Evolutionary conservation across 2,888 invertebrate species (phyloP).

Genomic region (Hydrotaea cyrtoneurina): DNA sequence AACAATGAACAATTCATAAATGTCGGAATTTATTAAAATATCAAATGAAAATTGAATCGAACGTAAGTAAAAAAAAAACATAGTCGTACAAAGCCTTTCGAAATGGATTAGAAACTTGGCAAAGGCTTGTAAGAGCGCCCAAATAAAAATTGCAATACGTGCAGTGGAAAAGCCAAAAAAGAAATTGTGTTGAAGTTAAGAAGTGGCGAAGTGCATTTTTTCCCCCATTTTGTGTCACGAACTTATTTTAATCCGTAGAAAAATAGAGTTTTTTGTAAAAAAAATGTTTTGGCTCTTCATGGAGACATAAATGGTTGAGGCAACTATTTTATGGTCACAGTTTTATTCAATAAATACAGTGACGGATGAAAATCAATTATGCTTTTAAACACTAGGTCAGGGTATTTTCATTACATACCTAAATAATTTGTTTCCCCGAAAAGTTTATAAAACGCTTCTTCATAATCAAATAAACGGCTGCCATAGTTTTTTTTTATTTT

Average conservation of each 20-base stretch:
- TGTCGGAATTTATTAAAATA: constrained; percentile 66
- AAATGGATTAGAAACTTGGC: neutral
- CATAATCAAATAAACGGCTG: too few relatives aligned
- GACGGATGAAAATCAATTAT: too few relatives aligned
- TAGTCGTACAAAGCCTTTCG: neutral
- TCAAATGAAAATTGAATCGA: constrained; percentile 47
- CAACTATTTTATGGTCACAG: too few relatives aligned
- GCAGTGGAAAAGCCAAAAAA: neutral
- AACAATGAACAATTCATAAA: constrained; percentile 62
- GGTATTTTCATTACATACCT: too few relatives aligned
- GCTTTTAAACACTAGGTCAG: too few relatives aligned
- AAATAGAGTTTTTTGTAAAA: too few relatives aligned
- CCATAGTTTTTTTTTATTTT: too few relatives aligned
- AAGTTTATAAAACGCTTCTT: too few relatives aligned
- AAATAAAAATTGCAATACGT: neutral
- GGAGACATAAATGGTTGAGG: too few relatives aligned
- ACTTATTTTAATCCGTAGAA: neutral
- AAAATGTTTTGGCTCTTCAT: too few relatives aligned
- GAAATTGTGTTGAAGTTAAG: neutral
- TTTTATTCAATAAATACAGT: too few relatives aligned
- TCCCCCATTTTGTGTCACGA: neutral
- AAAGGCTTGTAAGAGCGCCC: neutral
- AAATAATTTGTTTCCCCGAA: too few relatives aligned
- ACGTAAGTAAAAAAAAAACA: neutral
- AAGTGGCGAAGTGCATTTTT: neutral